phyloP scores from a whole-genome alignment of 1,140 invertebrate genomes.

The Ganaspis sp. region DNA sequence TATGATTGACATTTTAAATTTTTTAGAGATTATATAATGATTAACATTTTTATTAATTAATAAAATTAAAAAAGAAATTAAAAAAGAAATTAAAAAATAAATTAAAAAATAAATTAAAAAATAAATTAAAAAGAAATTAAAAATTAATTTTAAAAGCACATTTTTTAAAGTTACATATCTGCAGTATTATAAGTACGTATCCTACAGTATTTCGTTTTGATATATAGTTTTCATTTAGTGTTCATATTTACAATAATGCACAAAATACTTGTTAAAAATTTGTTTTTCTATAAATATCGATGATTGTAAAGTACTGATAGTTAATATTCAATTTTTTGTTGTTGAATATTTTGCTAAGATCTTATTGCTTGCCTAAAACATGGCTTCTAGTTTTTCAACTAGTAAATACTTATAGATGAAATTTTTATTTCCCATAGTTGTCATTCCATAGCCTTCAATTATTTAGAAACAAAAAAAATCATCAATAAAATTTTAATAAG shows the following conservation, averaged over 20 bases:
- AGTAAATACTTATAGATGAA: background rate
- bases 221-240: background rate
- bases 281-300: constrained; percentile 23
- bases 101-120: too few species aligned
- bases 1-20: too few species aligned
- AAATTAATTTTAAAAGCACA: background rate
- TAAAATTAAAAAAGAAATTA: too few species aligned
- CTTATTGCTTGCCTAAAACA: background rate
- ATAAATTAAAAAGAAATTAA: too few species aligned
- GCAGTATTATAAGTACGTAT: background rate
- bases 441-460: background rate
- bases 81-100: too few species aligned
- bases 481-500: too few species aligned
- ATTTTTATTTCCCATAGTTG: background rate
- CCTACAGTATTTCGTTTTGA: background rate
- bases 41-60: too few species aligned
- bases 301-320: background rate
- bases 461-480: too few species aligned
- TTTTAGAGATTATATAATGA: too few species aligned
- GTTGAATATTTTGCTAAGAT: background rate
- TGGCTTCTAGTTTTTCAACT: too few species aligned
- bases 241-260: background rate
- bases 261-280: background rate
- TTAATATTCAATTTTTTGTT: background rate
- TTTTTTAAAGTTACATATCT: background rate